A percentile compares a stretch with the other conserved stretches of the same genome.
Conservation (phyloP, 2,113 vertebrate species). For the Sphaerodactylus townsendi region DNA sequence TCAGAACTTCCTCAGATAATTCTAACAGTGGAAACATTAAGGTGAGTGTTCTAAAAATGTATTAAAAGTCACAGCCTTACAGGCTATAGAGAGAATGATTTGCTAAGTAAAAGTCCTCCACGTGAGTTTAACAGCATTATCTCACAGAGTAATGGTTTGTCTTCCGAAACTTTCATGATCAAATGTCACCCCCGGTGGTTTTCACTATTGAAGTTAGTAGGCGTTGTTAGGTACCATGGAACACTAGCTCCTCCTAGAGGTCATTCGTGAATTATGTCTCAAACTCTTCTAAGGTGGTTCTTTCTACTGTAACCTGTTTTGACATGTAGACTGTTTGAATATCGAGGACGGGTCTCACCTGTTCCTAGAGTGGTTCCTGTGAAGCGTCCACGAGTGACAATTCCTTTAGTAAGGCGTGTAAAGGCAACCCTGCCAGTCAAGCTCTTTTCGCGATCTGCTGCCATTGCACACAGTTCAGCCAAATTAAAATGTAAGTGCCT, state of each 20-base stretch:
- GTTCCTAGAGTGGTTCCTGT: constrained; percentile 83
- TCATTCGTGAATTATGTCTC: not conserved
- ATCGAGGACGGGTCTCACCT: constrained; percentile 82
- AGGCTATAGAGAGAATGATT: not conserved
- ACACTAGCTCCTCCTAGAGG: constrained; percentile 43
- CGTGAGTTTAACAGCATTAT: not conserved
- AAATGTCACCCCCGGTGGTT: not conserved
- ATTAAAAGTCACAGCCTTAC: not conserved
- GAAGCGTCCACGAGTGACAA: constrained; percentile 85
- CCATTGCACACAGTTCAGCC: constrained; percentile 79
- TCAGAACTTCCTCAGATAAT: not conserved
- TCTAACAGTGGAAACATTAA: not conserved
- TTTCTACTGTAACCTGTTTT: not conserved
- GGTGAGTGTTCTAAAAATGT: not conserved
- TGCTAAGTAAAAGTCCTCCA: not conserved
- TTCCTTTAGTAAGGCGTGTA: constrained; percentile 89
- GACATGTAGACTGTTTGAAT: constrained; percentile 85
- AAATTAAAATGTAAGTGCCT: constrained; percentile 83
- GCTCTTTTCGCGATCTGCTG: constrained; percentile 79
- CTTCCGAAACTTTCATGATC: not conserved
- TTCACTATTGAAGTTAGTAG: not conserved
- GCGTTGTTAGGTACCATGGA: not conserved
- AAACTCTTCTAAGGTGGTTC: not conserved
- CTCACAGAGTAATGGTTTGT: not conserved
- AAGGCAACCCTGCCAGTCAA: constrained; percentile 87